A percentile compares a stretch with the other conserved stretches of the same genome.
These are phyloP conservation scores for Pogonomyrmex californicus DNA, from an alignment of 1,140 invertebrate genomes.

Conservation along the genomic window DNA sequence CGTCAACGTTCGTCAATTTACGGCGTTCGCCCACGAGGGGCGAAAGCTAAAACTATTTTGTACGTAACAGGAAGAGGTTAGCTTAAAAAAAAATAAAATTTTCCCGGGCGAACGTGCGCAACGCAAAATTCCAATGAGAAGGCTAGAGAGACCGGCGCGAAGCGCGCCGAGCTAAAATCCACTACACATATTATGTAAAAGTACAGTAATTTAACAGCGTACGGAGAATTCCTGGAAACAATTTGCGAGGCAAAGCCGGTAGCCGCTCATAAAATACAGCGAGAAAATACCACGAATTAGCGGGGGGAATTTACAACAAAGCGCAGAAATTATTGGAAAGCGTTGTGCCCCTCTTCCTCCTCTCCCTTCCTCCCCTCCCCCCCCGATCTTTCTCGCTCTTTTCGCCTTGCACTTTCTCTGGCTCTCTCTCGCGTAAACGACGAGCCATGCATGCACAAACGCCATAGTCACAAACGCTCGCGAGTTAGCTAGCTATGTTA, in stretches of 20 bases:
- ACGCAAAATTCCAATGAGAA: slow-evolving; percentile 45
- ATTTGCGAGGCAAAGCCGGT: slow-evolving; percentile 56
- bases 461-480: slow-evolving; percentile 10
- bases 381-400: slow-evolving; percentile 45
- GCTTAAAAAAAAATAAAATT: slow-evolving; percentile 43
- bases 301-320: slow-evolving; percentile 56
- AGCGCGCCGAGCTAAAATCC: slow-evolving; percentile 45
- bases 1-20: background rate
- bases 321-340: slow-evolving; percentile 66
- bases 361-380: too few relatives aligned
- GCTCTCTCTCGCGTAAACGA: background rate
- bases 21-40: background rate
- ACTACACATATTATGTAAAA: slow-evolving; percentile 59
- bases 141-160: slow-evolving; percentile 1
- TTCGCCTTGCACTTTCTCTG: slow-evolving; percentile 52
- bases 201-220: slow-evolving; percentile 64
- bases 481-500: background rate
- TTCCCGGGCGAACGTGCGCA: slow-evolving; percentile 1
- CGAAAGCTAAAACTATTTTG: slow-evolving; percentile 12
- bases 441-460: background rate
- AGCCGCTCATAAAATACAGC: slow-evolving; percentile 64
- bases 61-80: slow-evolving; percentile 38
- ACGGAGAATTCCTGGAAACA: slow-evolving; percentile 67
- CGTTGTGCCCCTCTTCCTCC: background rate
- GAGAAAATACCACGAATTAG: slow-evolving; percentile 63